Base-by-base conservation (phyloP, 2,888 invertebrate genomes). In the Heliconius ethilla region DNA sequence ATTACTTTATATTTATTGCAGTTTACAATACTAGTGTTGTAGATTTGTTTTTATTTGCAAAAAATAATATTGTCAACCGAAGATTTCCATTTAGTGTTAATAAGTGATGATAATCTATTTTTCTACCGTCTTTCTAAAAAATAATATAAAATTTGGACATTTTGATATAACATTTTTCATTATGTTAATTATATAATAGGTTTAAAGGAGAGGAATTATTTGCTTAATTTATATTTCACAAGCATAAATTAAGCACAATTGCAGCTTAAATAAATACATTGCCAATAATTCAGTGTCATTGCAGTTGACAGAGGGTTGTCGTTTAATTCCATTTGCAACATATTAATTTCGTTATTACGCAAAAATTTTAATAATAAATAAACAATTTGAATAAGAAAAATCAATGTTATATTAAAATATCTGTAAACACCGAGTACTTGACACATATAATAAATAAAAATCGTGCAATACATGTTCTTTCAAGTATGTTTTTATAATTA, bases 1-100 rank as follows among this genome's bases (percentile, higher is more conserved):
- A 76, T 78, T 76, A 78, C 69, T 80, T 73, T 65, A 79, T 73
- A 73, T 79, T 77, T 75, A 65, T 65, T 74, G 40, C 74, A 27
- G 0, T 6, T 18, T 25, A 25, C 7, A 63, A 7, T 15, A 27
- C 63, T 62, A 62, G 59, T n/a, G n/a, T n/a, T 59, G 11, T 59
- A n/a, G 9, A 59, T 59, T n/a, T 62, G 3, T 25, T 25, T 62
- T 25, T 62, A 62, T 62, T 62, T 25, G n/a, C 18, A 51, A 3
- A 22, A 59, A 59, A 59, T 59, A 59, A n/a, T 3, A 10, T 51
- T 0, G 15, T 4, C 51, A 5, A 18, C 5, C 51, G 51, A 51
- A 3, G 51, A 51, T 51, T 51, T 51, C 18, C 18, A 40, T 40
- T 40, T 40, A 40, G 40, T 40, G 40, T 18, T 51, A 51, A 51